Evolutionary conservation across 1,140 invertebrate genomes (phyloP).

Genomic region (Neuroterus valhalla): DNA sequence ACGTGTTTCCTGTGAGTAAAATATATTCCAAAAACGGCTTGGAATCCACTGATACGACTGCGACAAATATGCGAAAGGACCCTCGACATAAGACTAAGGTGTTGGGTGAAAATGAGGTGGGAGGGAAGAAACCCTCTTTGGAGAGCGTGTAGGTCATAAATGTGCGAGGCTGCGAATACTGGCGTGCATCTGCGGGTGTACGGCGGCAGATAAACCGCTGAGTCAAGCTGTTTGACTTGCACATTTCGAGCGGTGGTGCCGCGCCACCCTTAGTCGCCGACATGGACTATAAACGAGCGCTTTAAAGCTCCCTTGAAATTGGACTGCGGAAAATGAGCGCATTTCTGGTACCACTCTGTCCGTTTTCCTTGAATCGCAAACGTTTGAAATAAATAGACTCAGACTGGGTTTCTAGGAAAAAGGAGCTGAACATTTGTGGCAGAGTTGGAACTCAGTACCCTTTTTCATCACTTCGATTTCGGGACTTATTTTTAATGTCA

Average conservation of each 20-base stretch:
- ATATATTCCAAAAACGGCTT: neutral
- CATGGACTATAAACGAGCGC: slow-evolving; percentile 39
- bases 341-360: slow-evolving; percentile 39
- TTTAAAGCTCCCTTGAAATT: slow-evolving; percentile 40
- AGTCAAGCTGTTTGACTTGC: slow-evolving; percentile 72
- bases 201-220: slow-evolving; percentile 64
- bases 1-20: neutral
- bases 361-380: neutral
- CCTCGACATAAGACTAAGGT: slow-evolving; percentile 2
- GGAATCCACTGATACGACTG: slow-evolving; percentile 1
- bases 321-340: slow-evolving; percentile 45
- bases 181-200: slow-evolving; percentile 44
- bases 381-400: neutral
- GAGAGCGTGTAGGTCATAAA: slow-evolving; percentile 38
- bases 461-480: too few relatives aligned
- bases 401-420: too few relatives aligned
- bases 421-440: too few relatives aligned
- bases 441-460: too few relatives aligned
- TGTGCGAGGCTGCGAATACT: slow-evolving; percentile 47
- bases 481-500: too few relatives aligned
- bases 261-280: slow-evolving; percentile 40
- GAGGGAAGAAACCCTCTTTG: neutral
- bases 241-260: slow-evolving; percentile 65
- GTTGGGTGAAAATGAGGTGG: neutral
- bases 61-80: slow-evolving; percentile 10